phyloP scores from a whole-genome alignment of 92 coral and sea anemone genomes.

The Virgularia gustaviana region DNA sequence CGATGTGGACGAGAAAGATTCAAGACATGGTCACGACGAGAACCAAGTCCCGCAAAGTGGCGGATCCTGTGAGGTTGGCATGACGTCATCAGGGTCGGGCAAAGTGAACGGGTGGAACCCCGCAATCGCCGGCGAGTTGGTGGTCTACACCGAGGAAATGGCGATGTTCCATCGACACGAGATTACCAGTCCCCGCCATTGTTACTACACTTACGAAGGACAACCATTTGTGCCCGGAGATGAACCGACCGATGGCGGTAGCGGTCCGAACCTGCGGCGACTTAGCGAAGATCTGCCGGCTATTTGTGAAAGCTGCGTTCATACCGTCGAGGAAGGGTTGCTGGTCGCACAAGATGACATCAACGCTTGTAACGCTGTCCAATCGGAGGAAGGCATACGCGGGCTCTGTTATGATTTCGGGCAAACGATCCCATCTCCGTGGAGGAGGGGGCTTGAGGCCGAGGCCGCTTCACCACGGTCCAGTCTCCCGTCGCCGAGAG shows the following conservation, averaged over 20 bases:
- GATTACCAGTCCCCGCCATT: slow-evolving; percentile 29
- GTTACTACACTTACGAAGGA: not conserved
- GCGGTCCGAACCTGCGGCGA: not conserved
- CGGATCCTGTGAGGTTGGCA: not conserved
- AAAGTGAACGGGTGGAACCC: not conserved
- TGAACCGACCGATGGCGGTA: not conserved
- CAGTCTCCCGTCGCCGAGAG: too few relatives aligned
- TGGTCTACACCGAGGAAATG: slow-evolving; percentile 35
- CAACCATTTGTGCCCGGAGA: not conserved
- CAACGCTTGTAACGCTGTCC: too few relatives aligned
- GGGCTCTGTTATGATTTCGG: too few relatives aligned
- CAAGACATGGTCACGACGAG: not conserved
- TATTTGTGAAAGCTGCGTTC: not conserved
- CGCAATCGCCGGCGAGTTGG: slow-evolving; percentile 14
- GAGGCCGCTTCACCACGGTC: slow-evolving; percentile 16
- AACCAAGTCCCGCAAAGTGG: too few relatives aligned
- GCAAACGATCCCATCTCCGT: too few relatives aligned
- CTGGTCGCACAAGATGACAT: too few relatives aligned
- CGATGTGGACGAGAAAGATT: slow-evolving; percentile 36
- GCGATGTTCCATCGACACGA: slow-evolving; percentile 37
- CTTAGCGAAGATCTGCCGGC: not conserved
- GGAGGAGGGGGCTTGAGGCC: too few relatives aligned
- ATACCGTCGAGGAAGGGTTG: too few relatives aligned
- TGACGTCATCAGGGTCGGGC: not conserved
- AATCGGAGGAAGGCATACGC: too few relatives aligned